These are phyloP conservation scores for Albula glossodonta DNA, from an alignment of 2,113 vertebrate genomes.

Conservation along the genomic window DNA sequence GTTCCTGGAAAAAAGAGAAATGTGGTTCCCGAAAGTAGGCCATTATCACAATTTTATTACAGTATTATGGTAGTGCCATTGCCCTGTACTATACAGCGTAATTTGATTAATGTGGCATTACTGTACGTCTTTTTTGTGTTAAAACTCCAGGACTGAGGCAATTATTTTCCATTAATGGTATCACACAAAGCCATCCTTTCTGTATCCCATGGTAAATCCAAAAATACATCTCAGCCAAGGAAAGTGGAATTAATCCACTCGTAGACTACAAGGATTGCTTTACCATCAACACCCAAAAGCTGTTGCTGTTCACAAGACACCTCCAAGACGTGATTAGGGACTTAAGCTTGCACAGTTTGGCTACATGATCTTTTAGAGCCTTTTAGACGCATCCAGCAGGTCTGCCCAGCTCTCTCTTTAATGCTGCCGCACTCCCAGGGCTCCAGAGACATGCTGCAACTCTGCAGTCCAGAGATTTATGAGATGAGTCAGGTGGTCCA, in stretches of 20 bases:
- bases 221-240: background rate
- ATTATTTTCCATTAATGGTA: background rate
- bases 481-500: background rate
- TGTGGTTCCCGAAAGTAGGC: conserved; percentile 4
- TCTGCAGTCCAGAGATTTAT: background rate
- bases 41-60: conserved; percentile 11
- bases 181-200: background rate
- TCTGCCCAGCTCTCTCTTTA: background rate
- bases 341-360: background rate
- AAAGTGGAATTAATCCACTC: background rate
- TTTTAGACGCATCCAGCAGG: background rate
- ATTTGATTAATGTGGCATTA: background rate
- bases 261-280: background rate
- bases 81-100: background rate
- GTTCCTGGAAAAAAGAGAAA: background rate
- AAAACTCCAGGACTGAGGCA: background rate
- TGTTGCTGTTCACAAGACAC: background rate
- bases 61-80: background rate
- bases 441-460: background rate
- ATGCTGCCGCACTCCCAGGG: too few relatives aligned
- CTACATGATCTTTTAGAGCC: background rate
- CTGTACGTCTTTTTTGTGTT: conserved; percentile 3
- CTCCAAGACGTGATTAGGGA: background rate
- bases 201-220: background rate
- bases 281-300: background rate